Base-by-base conservation (phyloP, 2,797 vertebrate genomes). In the Cyprinodon diabolis region DNA sequence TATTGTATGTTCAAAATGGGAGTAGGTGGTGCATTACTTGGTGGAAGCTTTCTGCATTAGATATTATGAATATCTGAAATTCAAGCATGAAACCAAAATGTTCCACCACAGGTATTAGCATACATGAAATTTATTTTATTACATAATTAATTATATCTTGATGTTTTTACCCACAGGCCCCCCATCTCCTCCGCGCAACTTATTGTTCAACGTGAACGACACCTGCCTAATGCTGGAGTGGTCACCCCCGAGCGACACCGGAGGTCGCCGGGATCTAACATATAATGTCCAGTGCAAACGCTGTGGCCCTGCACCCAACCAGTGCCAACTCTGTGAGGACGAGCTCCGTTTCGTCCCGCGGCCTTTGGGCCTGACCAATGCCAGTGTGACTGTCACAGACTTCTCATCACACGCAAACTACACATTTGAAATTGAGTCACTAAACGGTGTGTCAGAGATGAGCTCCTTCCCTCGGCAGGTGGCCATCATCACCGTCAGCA, bases 371-470 rank as follows among this genome's bases (percentile, higher is more conserved):
- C 94, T 99, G 78, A 95, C 84, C 86, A 97, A 97, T 77, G 94
- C 91, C 78, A 96, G 96, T 0, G 97, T 99, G 66, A 95, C 95
- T 0, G 95, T 99, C 66, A 93, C 94, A 66, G 97, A 99, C 90
- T 97, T 99, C 76, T 94, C 97, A 14, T 93, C 97, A 0, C 96
- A 98, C 1, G 96, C 94, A 89, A 99, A 99, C 95, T 99, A 99
- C 91, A 99, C 98, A 74, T 99, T 99, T 49, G 97, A 98, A 94
- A 97, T 99, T 0, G 96, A 98, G 92, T 97, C 97, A 40, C 94
- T 93, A n/a, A 99, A 99, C 6, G 98, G 98, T 0, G 98, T 99
- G 75, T 99, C 98, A 0, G 96, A 96, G 82, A 77, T 97, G 84
- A 98, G 97, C 82, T 95, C 96, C 82, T 96, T 96, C 76, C 97